phyloP scores from a whole-genome alignment of 2,797 vertebrate genomes.

The Mallotus villosus region DNA sequence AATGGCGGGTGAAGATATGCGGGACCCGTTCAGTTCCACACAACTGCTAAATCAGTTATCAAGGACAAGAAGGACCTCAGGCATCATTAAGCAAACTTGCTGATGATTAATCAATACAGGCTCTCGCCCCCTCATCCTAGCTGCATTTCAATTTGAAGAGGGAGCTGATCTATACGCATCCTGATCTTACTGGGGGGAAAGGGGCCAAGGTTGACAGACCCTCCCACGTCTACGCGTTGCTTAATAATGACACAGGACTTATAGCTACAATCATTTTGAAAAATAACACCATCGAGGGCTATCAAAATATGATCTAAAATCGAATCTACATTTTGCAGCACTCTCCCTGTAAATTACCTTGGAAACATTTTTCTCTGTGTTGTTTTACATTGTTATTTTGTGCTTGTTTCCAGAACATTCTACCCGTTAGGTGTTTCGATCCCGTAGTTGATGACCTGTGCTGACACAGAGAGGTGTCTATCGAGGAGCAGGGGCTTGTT shows the following conservation, averaged over 20 bases:
- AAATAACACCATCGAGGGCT: no score
- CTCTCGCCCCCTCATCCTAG: conserved; percentile 19
- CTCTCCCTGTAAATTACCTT: not conserved
- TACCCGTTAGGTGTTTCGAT: conserved; percentile 35
- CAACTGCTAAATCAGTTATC: conserved; percentile 23
- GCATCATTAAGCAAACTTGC: conserved; percentile 10
- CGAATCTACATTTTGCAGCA: not conserved
- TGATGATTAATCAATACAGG: conserved; percentile 41
- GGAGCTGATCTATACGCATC: not conserved
- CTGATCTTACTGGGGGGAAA: not conserved
- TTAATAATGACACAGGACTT: not conserved
- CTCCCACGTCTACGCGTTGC: conserved; percentile 18
- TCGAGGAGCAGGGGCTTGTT: conserved; percentile 60
- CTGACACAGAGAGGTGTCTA: conserved; percentile 55
- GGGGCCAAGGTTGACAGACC: conserved; percentile 21
- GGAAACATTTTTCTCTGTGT: not conserved
- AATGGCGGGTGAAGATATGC: conserved; percentile 1
- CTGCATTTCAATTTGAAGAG: not conserved
- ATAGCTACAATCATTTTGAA: no score
- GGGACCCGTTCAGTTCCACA: not conserved
- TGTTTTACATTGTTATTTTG: not conserved
- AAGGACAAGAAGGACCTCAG: conserved; percentile 30
- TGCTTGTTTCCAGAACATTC: not conserved
- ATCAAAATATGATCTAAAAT: not conserved
- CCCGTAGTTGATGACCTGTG: conserved; percentile 50